Percentiles rank a stretch among this genome's conserved stretches.
phyloP scores from a whole-genome alignment of 2,888 invertebrate species.

The Hipparchia sbordonii region DNA sequence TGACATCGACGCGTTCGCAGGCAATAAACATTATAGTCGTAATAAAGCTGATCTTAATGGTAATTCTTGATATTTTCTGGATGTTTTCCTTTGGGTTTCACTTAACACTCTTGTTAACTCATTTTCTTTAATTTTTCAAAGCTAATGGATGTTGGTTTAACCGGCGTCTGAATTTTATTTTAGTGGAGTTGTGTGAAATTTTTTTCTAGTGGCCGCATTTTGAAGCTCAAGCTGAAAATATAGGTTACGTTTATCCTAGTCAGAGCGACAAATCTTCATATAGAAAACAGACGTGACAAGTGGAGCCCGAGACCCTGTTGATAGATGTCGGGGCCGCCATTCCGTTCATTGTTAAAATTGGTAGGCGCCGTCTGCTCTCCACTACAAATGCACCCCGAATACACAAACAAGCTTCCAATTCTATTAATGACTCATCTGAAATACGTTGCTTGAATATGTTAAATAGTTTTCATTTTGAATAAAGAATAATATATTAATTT shows the following conservation, averaged over 20 bases:
- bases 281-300: conserved; percentile 34
- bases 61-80: conserved; percentile 29
- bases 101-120: conserved; percentile 15
- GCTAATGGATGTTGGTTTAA: conserved; percentile 19
- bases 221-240: neutral
- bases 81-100: conserved; percentile 24
- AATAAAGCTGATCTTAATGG: conserved; percentile 32
- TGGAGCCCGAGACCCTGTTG: conserved; percentile 42
- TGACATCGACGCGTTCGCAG: conserved; percentile 37
- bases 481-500: neutral
- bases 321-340: conserved; percentile 63
- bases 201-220: conserved; percentile 16
- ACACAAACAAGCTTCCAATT: conserved; percentile 37
- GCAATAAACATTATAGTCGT: conserved; percentile 37
- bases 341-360: conserved; percentile 72
- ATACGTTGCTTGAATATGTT: conserved; percentile 2
- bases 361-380: conserved; percentile 69
- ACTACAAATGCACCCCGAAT: conserved; percentile 43
- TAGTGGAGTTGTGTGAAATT: conserved; percentile 12
- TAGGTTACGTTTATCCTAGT: conserved; percentile 22
- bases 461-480: neutral
- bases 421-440: conserved; percentile 37
- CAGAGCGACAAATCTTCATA: conserved; percentile 26
- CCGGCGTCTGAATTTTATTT: conserved; percentile 6
- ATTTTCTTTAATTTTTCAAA: neutral